Base-by-base conservation (phyloP, 2,797 vertebrate species). In the Cyprinodon diabolis region DNA sequence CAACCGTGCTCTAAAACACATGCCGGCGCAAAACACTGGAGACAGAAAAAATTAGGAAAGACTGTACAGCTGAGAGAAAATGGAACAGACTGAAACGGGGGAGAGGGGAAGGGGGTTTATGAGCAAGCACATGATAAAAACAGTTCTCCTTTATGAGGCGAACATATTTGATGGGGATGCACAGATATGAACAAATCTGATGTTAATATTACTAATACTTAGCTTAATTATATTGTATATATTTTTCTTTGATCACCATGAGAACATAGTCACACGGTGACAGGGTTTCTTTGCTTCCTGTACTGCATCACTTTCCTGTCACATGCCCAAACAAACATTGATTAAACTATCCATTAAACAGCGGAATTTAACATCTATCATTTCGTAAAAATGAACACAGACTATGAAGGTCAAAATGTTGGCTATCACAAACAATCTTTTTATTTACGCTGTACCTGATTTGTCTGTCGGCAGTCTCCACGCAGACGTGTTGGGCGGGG, bases 391-490 rank as follows among this genome's bases (percentile, higher is more conserved):
- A 21, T 30, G 6, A n/a, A 9, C 19, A 21, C 52, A 8, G 52
- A n/a, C 52, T 54, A 19, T 52, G 17, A 62, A 62, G 35, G 35
- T 62, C 30, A 60, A 62, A 62, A 62, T 60, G 56, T 58, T 15
- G 30, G 13, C 30, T 25, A 30, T 58, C 56, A 58, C 30, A 17
- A 19, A 37, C 19, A 19, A 7, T 37, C 57, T 19, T 60, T 12
- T 63, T 10, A 2, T n/a, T 6, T n/a, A 48, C 56, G 23, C 58
- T 86, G 87, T 89, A 99, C 98, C 97, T 99, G 95, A 98, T 98
- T 94, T 99, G 97, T 65, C 96, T 95, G 90, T 99, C 98, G 2
- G 97, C 96, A 74, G 96, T 99, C 89, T 99, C 98, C 86, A 98
- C 96, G 86, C 98, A 99, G 86, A 99, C 93, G 35, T 98, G 97